A percentile compares a stretch with the other conserved stretches of the same genome.
Conservation (phyloP, 2,888 invertebrate species). For the Noctua pronuba region DNA sequence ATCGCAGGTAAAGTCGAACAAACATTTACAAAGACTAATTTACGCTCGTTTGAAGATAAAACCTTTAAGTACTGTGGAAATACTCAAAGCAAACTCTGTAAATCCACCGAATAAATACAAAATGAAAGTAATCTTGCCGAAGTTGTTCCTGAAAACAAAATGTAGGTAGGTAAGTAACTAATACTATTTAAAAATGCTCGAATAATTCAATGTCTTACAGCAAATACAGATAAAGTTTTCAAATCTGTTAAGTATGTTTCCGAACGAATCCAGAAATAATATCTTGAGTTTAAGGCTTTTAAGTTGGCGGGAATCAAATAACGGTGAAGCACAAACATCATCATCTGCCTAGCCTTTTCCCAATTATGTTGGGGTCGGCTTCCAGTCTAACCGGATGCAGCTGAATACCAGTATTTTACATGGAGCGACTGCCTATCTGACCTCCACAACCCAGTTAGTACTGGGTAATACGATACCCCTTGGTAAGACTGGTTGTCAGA, state of each 20-base stretch:
- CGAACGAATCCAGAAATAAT: conserved; percentile 57
- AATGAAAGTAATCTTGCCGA: background rate
- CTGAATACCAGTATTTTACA: too few species aligned
- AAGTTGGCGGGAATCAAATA: conserved; percentile 47
- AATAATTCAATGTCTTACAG: conserved; percentile 46
- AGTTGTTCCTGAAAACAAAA: conserved; percentile 6
- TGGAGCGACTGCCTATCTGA: too few species aligned
- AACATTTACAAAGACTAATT: background rate
- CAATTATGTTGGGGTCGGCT: too few species aligned
- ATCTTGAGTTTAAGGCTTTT: conserved; percentile 46
- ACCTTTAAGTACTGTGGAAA: background rate
- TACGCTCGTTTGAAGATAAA: background rate
- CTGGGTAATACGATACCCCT: too few species aligned
- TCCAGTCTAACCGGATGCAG: too few species aligned
- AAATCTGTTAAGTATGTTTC: conserved; percentile 71
- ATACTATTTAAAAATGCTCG: conserved; percentile 51
- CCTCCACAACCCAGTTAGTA: too few species aligned
- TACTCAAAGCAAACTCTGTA: background rate
- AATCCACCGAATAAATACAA: background rate
- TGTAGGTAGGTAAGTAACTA: background rate
- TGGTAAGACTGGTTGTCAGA: too few species aligned
- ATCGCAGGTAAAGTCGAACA: background rate
- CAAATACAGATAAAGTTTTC: conserved; percentile 69
- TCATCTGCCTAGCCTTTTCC: too few species aligned
- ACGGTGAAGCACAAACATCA: background rate